Base-by-base conservation (phyloP, 1,140 invertebrate species). In the Lordiphosa collinella region DNA sequence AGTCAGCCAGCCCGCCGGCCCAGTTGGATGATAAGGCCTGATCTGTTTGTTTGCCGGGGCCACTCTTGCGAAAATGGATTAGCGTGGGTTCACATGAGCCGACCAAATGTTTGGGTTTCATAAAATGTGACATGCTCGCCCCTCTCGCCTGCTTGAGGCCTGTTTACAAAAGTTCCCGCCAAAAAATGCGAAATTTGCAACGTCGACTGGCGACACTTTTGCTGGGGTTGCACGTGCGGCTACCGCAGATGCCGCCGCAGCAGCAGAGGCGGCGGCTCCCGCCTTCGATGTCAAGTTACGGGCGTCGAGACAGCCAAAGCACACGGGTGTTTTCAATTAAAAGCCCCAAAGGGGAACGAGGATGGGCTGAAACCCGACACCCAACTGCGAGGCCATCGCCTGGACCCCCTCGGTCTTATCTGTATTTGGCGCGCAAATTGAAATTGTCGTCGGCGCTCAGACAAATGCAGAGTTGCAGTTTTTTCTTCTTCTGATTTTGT, bases 71-170 rank as follows among this genome's bases (percentile, higher is more conserved):
- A 80, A 82, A 80, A 80, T 80, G 76, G 76, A 80, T 80, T 80
- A 80, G 76, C 76, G 70, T 80, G 65, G 76, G 76, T 80, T 80
- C 76, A 80, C 76, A 80, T 79, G 76, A 75, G 68, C 71, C 76
- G 76, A 63, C 61, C 70, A 75, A 80, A 75, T 80, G 76, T 80
- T 80, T 80, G 76, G 71, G 61, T 82, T 82, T 82, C 76, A 82
- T 80, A 82, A 80, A 80, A 63, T 61, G 63, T 70, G 75, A 80
- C 75, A 80, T 57, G 74, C 52, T 47, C 38, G 34, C 22, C 11
- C 8, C 29, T 22, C 5, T 8, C 8, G 9, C 32, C 11, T 29
- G 22, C 6, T 25, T 18, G 61, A 35, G 47, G 51, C 35, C 51
- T 76, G 72, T 76, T 76, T 76, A 59, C 58, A 74, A 79, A 70